Conservation (phyloP, 2,797 vertebrate species). For the Antennarius maculatus region DNA sequence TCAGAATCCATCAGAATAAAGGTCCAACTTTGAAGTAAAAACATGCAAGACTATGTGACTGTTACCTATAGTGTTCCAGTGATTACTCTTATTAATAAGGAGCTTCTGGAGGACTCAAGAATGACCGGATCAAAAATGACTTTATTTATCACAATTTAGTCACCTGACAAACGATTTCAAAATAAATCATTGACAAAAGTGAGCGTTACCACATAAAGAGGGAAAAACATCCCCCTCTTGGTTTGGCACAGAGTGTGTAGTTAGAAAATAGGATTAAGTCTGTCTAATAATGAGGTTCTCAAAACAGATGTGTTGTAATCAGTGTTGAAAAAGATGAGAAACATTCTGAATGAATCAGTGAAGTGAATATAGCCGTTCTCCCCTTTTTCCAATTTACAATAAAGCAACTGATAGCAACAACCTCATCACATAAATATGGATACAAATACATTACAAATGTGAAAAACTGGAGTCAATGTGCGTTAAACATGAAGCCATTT, state of each 20-base stretch:
- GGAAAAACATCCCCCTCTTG: too few relatives aligned
- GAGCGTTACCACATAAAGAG: not conserved
- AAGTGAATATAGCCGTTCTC: not conserved
- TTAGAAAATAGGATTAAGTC: too few relatives aligned
- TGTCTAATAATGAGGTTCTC: too few relatives aligned
- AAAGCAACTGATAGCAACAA: slow-evolving; percentile 11
- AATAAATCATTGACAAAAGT: slow-evolving; percentile 10
- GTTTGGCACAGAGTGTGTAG: too few relatives aligned
- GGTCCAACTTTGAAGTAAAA: not conserved
- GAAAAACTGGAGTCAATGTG: slow-evolving; percentile 32
- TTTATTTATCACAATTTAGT: not conserved
- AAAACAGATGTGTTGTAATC: not conserved
- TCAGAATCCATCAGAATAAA: not conserved
- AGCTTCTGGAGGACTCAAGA: not conserved
- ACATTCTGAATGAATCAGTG: too few relatives aligned
- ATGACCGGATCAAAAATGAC: not conserved
- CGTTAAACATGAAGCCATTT: slow-evolving; percentile 1
- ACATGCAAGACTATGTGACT: not conserved
- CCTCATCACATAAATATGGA: slow-evolving; percentile 44
- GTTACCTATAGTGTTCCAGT: not conserved
- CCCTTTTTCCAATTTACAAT: not conserved
- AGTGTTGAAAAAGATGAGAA: not conserved
- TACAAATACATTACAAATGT: slow-evolving; percentile 34
- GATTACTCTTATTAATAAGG: not conserved
- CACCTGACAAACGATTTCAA: not conserved